Evolutionary conservation across 2,113 vertebrate genomes (phyloP).

Genomic region (Galemys pyrenaicus): DNA sequence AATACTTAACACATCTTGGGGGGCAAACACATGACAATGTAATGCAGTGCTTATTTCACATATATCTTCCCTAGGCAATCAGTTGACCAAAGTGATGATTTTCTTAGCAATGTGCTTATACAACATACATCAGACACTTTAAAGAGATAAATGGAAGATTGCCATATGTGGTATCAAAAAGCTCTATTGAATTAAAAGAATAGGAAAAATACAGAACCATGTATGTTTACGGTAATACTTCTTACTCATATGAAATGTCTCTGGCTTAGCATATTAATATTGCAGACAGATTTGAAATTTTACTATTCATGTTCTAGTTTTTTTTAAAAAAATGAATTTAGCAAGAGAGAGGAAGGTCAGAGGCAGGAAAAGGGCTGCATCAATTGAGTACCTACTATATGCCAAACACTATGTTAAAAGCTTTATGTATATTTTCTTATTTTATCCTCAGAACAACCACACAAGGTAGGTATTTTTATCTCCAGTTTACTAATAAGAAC

Average conservation of each 20-base stretch:
- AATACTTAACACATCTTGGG: not conserved
- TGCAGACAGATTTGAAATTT: constrained; percentile 21
- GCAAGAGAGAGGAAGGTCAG: not conserved
- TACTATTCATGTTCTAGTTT: not conserved
- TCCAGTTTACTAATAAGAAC: not conserved
- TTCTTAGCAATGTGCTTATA: not conserved
- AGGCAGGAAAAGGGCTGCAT: not conserved
- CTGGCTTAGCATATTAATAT: constrained; percentile 1
- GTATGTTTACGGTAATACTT: not conserved
- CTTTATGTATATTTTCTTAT: not conserved
- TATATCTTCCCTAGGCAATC: not conserved
- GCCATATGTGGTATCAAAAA: not conserved
- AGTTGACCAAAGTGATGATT: not conserved
- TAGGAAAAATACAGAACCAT: not conserved
- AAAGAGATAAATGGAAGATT: constrained; percentile 18
- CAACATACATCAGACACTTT: not conserved
- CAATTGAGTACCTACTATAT: not conserved
- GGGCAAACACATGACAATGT: not conserved
- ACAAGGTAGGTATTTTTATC: not conserved
- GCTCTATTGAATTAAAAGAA: constrained; percentile 46
- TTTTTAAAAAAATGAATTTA: not conserved
- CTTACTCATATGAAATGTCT: constrained; percentile 16
- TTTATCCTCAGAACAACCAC: not conserved
- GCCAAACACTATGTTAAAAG: not conserved
- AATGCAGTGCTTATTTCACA: not conserved